Evolutionary conservation across 2,888 invertebrate genomes (phyloP), one percentile per base, ranked within the genome.

Genomic region (Pseudococcus longispinus): DNA sequence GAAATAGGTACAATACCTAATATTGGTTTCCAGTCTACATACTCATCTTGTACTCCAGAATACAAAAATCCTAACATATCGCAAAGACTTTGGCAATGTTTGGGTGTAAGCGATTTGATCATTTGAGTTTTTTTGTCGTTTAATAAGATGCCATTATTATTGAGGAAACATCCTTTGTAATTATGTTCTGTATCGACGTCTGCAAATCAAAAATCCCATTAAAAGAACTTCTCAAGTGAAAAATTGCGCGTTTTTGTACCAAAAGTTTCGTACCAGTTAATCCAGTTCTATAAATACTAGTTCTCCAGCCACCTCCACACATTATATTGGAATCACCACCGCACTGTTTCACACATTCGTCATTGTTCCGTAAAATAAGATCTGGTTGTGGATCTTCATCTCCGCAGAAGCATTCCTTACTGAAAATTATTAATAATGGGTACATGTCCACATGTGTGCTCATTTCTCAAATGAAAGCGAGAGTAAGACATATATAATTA

Each of bases 301-400:
- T 87, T 46, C 89, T 88, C 89, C 89, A 89, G 11, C 87, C 87
- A 23, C 89, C 89, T 8, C 89, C 89, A 85, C 89, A 89, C 74
- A 84, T 88, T 83, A 88, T 87, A 26, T 87, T 87, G 9, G 86
- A 83, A 70, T 89, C 89, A 13, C 88, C 89, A 4, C 88, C 87
- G 83, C 89, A 89, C 11, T 87, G 65, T 18, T 88, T 88, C 18
- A 87, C 84, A 42, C 89, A 89, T 83, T 89, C 88, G 15, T 87
- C 88, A 55, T 88, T 88, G 46, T 65, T 88, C 26, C 88, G 51
- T 20, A 84, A 84, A 15, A 29, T 46, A 11, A 44, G 26, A 46
- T 74, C 77, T 11, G 29, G 60, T 6, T 29, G 11, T 20, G 87
- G 80, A 23, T 82, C 60, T 65, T 87, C 86, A 32, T 88, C 89